Base-by-base conservation (phyloP, 2,888 invertebrate genomes). In the Congeria kusceri region DNA sequence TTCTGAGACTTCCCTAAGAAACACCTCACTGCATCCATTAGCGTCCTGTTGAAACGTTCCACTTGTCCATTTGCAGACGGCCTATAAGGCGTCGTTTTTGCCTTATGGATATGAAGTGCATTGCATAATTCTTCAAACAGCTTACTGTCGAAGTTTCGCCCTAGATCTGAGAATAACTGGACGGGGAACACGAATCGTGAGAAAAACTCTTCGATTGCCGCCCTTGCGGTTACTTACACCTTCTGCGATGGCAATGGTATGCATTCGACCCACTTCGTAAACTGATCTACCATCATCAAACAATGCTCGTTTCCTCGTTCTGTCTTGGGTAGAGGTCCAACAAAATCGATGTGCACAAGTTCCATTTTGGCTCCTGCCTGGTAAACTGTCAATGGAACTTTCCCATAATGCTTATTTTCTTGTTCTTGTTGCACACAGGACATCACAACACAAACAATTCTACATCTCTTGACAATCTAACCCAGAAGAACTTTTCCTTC, bases 401-500 rank as follows among this genome's bases (percentile, higher is more conserved):
- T n/a, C n/a, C n/a, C n/a, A n/a, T n/a, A n/a, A n/a, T n/a, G n/a
- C n/a, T n/a, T n/a, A n/a, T n/a, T n/a, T n/a, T n/a, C n/a, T n/a
- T n/a, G n/a, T n/a, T n/a, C n/a, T n/a, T n/a, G n/a, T n/a, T n/a
- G n/a, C n/a, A n/a, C n/a, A n/a, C n/a, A n/a, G n/a, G n/a, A n/a
- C n/a, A n/a, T n/a, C n/a, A n/a, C n/a, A n/a, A n/a, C n/a, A 61
- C 62, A 57, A 32, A 76, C 2, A 7, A 3, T 56, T 64, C 65
- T 0, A 59, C 58, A 65, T 76, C 76, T 44, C 32, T 58, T 4
- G 49, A 47, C 29, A 76, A 49, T 11, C 46, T 11, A 4, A 49
- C 29, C 76, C 65, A 76, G 53, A 56, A 69, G 20, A 70, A 76
- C 46, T 70, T 76, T 56, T 69, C 49, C 20, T 49, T 49, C 18